These are phyloP conservation scores for Agrypnus murinus DNA, from an alignment of 2,888 invertebrate genomes.

Conservation along the genomic window DNA sequence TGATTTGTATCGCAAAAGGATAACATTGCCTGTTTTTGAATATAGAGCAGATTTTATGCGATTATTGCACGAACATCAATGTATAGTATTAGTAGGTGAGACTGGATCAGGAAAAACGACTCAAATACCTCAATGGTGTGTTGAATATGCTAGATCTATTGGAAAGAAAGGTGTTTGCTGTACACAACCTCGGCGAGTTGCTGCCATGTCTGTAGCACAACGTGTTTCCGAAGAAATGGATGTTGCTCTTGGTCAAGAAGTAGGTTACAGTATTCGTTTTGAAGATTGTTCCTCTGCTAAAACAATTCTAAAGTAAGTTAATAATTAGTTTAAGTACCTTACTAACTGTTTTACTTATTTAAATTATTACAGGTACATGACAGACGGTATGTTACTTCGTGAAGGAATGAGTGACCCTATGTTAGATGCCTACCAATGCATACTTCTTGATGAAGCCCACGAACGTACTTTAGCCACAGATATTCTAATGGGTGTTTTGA, in stretches of 20 bases:
- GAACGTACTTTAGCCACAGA: constrained; percentile 99
- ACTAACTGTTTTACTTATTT: neutral
- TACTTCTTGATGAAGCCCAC: constrained; percentile 98
- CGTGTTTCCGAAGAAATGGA: constrained; percentile 99
- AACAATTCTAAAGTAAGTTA: constrained; percentile 89
- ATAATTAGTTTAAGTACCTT: constrained; percentile 5
- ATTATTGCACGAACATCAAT: constrained; percentile 92
- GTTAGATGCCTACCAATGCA: constrained; percentile 96
- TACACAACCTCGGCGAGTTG: constrained; percentile 97
- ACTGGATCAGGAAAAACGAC: constrained; percentile 99
- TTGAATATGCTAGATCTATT: constrained; percentile 80
- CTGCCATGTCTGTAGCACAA: constrained; percentile 99
- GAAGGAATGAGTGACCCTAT: constrained; percentile 99
- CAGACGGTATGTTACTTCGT: constrained; percentile 99
- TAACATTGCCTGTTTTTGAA: constrained; percentile 97
- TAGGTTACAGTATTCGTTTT: constrained; percentile 98
- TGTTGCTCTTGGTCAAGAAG: constrained; percentile 92
- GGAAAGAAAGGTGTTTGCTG: constrained; percentile 92
- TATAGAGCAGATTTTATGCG: constrained; percentile 97
- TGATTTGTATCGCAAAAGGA: constrained; percentile 91
- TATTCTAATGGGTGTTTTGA: constrained; percentile 98
- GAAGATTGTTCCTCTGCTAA: constrained; percentile 98
- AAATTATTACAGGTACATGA: constrained; percentile 85
- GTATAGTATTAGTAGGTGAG: constrained; percentile 97
- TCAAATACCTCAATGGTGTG: constrained; percentile 98